A percentile compares a stretch with the other conserved stretches of the same genome.
phyloP scores from a whole-genome alignment of 2,797 vertebrate genomes.

The Tokudaia muenninki region DNA sequence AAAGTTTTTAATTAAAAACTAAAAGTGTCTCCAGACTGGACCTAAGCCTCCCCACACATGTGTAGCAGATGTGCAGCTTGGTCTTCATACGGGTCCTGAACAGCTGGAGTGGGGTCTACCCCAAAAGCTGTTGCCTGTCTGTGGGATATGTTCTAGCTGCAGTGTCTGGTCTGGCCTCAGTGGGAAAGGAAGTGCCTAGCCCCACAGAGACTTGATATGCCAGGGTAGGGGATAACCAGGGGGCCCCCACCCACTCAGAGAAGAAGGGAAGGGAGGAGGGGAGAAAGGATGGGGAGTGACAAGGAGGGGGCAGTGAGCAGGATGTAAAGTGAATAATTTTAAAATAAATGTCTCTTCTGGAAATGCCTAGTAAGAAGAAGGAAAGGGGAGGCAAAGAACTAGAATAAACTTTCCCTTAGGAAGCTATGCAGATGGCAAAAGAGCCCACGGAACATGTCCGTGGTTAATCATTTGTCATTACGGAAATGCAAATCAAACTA shows the following conservation, averaged over 20 bases:
- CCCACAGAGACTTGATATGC: neutral
- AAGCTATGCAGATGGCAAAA: neutral
- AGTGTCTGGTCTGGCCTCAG: neutral
- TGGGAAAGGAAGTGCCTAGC: neutral
- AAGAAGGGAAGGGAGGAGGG: neutral
- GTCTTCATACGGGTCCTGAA: neutral
- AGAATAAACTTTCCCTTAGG: neutral
- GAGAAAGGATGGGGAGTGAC: neutral
- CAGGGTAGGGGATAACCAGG: neutral
- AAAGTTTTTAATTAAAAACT: neutral
- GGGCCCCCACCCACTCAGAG: neutral
- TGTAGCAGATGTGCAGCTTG: neutral
- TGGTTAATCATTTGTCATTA: neutral
- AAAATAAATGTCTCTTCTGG: neutral
- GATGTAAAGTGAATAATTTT: neutral
- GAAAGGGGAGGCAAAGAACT: slow-evolving; percentile 13
- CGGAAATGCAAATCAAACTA: slow-evolving; percentile 37
- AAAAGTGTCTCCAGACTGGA: neutral
- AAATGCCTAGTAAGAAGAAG: slow-evolving; percentile 4
- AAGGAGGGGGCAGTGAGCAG: neutral
- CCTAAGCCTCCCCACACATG: neutral
- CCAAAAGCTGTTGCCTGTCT: neutral
- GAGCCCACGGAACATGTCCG: neutral
- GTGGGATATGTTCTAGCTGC: neutral
- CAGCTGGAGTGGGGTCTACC: too few species aligned